Conservation (phyloP, 1,140 invertebrate species). For the Drosophila ogumai region DNA sequence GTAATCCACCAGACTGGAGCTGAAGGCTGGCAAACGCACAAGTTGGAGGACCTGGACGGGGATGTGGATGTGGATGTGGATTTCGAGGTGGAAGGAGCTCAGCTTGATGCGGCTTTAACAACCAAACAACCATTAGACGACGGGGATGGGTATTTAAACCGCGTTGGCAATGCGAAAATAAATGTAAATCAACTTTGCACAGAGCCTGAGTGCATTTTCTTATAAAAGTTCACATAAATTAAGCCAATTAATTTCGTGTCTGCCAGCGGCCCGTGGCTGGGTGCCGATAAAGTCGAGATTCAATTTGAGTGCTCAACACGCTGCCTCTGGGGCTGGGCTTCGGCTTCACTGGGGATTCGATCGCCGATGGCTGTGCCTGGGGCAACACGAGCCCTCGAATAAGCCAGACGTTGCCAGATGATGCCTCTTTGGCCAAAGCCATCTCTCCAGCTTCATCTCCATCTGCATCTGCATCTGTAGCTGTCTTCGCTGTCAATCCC, state of each 20-base stretch:
- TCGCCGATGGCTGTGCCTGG: slow-evolving; percentile 29
- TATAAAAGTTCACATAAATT: slow-evolving; percentile 66
- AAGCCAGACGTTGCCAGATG: slow-evolving; percentile 4
- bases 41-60: slow-evolving; percentile 3
- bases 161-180: slow-evolving; percentile 39
- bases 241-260: slow-evolving; percentile 75
- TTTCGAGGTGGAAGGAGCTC: slow-evolving; percentile 6
- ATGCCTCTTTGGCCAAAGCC: slow-evolving; percentile 14
- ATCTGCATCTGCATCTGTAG: slow-evolving; percentile 31
- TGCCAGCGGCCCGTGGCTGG: slow-evolving; percentile 55
- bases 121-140: slow-evolving; percentile 42
- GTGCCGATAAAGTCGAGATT: slow-evolving; percentile 75
- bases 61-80: slow-evolving; percentile 3
- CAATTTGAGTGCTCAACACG: slow-evolving; percentile 70
- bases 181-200: slow-evolving; percentile 51
- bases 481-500: slow-evolving; percentile 69
- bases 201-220: slow-evolving; percentile 50
- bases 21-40: slow-evolving; percentile 34
- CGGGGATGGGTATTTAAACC: slow-evolving; percentile 46
- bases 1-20: slow-evolving; percentile 53
- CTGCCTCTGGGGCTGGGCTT: slow-evolving; percentile 21
- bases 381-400: slow-evolving; percentile 15
- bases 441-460: slow-evolving; percentile 17
- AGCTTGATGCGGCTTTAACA: slow-evolving; percentile 31
- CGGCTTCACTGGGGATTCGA: slow-evolving; percentile 7